These are phyloP conservation scores for Artemisiospiza belli DNA, from an alignment of 2,113 vertebrate species.

Conservation along the genomic window DNA sequence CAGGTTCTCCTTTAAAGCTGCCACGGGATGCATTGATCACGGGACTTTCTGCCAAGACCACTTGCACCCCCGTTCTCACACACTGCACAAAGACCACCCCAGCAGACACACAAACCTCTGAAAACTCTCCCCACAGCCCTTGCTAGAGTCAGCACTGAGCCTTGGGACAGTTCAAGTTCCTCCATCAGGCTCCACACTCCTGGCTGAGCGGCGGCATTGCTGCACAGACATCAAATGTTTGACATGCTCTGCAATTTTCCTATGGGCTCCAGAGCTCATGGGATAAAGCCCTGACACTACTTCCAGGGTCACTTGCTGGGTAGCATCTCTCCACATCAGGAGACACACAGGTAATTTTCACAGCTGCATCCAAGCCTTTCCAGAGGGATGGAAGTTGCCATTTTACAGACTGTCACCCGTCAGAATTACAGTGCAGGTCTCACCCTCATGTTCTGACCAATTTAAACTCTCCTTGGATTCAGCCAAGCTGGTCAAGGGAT, in stretches of 20 bases:
- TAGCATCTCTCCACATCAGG: rapidly evolving
- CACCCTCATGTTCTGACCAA: background rate
- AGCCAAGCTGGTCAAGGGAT: background rate
- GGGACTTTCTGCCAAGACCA: background rate
- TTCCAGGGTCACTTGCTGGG: background rate
- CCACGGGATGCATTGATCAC: background rate
- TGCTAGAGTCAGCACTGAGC: rapidly evolving
- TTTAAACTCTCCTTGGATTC: background rate
- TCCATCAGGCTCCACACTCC: background rate
- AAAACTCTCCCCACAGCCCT: background rate
- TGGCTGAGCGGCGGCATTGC: background rate
- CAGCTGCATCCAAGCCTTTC: background rate
- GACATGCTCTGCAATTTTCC: background rate
- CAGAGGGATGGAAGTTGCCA: background rate
- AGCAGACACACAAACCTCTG: background rate
- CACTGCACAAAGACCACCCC: rapidly evolving
- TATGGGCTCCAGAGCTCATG: rapidly evolving
- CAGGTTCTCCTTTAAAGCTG: background rate
- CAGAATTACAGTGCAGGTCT: background rate
- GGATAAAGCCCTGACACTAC: background rate
- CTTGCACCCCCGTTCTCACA: background rate
- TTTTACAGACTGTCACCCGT: background rate
- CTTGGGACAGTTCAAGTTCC: background rate
- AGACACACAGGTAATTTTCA: background rate
- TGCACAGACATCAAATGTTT: background rate